Base-by-base conservation (phyloP, 1,140 invertebrate species). In the Drosophila cardini region DNA sequence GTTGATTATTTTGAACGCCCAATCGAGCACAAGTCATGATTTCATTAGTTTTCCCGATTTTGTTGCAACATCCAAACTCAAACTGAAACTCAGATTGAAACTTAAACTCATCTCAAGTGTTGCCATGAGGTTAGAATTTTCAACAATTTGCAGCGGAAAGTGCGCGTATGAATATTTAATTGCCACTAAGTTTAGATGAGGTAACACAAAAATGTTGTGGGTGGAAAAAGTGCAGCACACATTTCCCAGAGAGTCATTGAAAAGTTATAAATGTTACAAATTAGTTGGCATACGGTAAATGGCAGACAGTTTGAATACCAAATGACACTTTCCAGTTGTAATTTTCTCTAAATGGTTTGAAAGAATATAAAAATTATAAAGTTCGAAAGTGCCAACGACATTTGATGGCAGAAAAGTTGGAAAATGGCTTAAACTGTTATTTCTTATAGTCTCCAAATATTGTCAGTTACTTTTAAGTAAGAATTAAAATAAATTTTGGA, bases 141-240 rank as follows among this genome's bases (percentile, higher is more conserved):
- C n/a, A n/a, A 10, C 70, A 56, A 68, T 13, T 55, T 82, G 80
- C 76, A 84, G 72, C 64, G 75, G 21, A 74, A 85, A 87, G 69
- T 89, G 79, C 84, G 72, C 80, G n/a, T 85, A 87, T 86, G 83
- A 83, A 87, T 89, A 86, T 86, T 87, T 87, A 87, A 86, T 87
- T 87, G 83, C 82, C 79, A 60, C 68, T 60, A 57, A 57, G 57
- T 43, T 15, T n/a, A n/a, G 21, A 4, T 15, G 46, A 9, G 2
- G 48, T 46, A 16, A 7, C 9, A 26, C 57, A 5, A 5, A 40
- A 40, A n/a, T 40, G 10, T 40, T 38, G 60, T 48, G 61, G 57
- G 43, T 16, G 38, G 57, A 57, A 50, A 72, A 34, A 76, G 61
- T 61, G 63, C 40, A 38, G 18, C 56, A 57, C 60, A 26, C 21